phyloP scores from a whole-genome alignment of 2,113 vertebrate genomes.

The Semicossyphus pulcher region DNA sequence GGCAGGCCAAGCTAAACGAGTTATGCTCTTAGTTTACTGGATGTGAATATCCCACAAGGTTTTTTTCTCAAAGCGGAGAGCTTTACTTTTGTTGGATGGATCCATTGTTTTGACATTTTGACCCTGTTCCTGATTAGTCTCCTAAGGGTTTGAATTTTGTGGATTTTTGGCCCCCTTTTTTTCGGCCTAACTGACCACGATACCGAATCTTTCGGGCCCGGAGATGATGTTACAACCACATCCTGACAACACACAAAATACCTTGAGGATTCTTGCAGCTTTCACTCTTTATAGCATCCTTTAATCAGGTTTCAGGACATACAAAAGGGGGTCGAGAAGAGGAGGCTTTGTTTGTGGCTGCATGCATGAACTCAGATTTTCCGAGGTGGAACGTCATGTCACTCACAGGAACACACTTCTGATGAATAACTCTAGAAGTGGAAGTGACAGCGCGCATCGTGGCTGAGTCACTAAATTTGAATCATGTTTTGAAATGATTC shows the following conservation, averaged over 20 bases:
- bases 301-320: constrained; percentile 26
- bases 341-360: constrained; percentile 21
- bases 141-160: constrained; percentile 66
- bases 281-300: constrained; percentile 17
- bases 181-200: constrained; percentile 48
- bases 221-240: constrained; percentile 75
- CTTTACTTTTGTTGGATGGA: constrained; percentile 73
- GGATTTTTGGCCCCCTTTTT: constrained; percentile 28
- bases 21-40: constrained; percentile 70
- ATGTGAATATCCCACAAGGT: constrained; percentile 59
- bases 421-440: constrained; percentile 18
- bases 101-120: constrained; percentile 76
- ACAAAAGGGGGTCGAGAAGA: constrained; percentile 5
- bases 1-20: constrained; percentile 65
- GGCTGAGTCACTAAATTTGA: constrained; percentile 34
- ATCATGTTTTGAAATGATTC: neutral
- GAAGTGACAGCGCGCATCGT: constrained; percentile 27
- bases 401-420: constrained; percentile 23
- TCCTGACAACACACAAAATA: constrained; percentile 76
- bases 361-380: constrained; percentile 56
- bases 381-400: constrained; percentile 48
- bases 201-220: constrained; percentile 42
- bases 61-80: constrained; percentile 60
- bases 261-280: constrained; percentile 50
- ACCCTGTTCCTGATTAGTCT: constrained; percentile 76